Conservation (phyloP, 2,797 vertebrate genomes). For the Schizopygopsis malacanthus region DNA sequence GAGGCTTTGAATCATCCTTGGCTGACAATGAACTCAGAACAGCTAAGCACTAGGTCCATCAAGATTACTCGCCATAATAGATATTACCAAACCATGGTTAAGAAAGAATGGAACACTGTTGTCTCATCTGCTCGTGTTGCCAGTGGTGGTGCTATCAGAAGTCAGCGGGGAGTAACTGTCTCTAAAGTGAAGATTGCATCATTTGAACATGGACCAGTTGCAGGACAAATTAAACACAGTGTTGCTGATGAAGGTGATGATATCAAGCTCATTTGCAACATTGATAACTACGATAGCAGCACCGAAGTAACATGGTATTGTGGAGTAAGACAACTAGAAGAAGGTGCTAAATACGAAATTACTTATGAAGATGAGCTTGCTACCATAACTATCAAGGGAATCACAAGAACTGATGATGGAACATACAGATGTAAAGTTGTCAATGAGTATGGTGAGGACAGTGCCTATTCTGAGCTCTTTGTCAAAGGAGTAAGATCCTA, state of each 20-base stretch:
- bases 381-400: constrained; percentile 88
- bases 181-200: constrained; percentile 97
- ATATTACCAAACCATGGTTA: constrained; percentile 92
- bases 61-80: constrained; percentile 90
- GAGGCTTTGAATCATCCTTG: constrained; percentile 92
- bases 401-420: constrained; percentile 91
- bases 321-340: constrained; percentile 94
- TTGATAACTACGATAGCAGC: constrained; percentile 95
- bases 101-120: constrained; percentile 93
- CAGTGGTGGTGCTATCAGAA: constrained; percentile 90
- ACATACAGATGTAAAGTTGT: constrained; percentile 96
- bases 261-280: constrained; percentile 89
- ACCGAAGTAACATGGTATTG: constrained; percentile 98
- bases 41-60: constrained; percentile 86
- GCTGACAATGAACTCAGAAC: constrained; percentile 87
- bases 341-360: constrained; percentile 90
- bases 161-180: constrained; percentile 90
- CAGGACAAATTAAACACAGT: constrained; percentile 89
- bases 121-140: constrained; percentile 93
- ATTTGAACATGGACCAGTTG: constrained; percentile 93
- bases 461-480: constrained; percentile 93
- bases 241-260: constrained; percentile 86
- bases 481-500: constrained; percentile 89
- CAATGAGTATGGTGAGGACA: constrained; percentile 98
- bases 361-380: constrained; percentile 93